Percentiles rank a stretch among this genome's conserved stretches.
Conservation (phyloP, 2,113 vertebrate genomes). For the Brachirus orientalis region DNA sequence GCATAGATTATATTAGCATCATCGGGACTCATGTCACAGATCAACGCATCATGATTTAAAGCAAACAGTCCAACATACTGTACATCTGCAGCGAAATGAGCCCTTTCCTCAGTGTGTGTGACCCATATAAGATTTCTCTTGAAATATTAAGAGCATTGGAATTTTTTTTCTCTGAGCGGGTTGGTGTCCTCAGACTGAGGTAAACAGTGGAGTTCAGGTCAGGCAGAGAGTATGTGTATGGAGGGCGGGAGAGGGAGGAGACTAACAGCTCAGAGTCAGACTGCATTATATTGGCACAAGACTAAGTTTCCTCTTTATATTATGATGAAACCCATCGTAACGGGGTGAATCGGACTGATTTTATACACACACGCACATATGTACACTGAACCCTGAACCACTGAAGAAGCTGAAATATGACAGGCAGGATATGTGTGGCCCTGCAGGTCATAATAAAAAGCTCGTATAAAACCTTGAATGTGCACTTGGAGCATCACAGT, state of each 20-base stretch:
- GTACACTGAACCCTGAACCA: too few relatives aligned
- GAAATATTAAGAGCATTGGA: not conserved
- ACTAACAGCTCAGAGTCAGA: slow-evolving; percentile 16
- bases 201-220: slow-evolving; percentile 16
- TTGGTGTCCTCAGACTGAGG: slow-evolving; percentile 7
- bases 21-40: slow-evolving; percentile 6
- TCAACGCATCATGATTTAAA: slow-evolving; percentile 15
- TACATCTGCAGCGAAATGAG: not conserved
- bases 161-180: not conserved
- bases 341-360: slow-evolving; percentile 16
- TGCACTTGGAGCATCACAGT: too few relatives aligned
- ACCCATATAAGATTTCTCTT: slow-evolving; percentile 17
- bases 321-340: slow-evolving; percentile 80
- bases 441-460: too few relatives aligned
- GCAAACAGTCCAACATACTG: not conserved
- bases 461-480: too few relatives aligned
- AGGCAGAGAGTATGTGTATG: slow-evolving; percentile 3
- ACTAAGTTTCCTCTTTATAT: slow-evolving; percentile 49
- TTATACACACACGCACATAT: not conserved
- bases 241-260: not conserved
- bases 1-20: not conserved
- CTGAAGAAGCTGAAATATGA: too few relatives aligned
- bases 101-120: not conserved
- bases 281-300: slow-evolving; percentile 35
- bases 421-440: too few relatives aligned